Conservation (phyloP, 2,797 vertebrate species). For the Lepus oiostolus region DNA sequence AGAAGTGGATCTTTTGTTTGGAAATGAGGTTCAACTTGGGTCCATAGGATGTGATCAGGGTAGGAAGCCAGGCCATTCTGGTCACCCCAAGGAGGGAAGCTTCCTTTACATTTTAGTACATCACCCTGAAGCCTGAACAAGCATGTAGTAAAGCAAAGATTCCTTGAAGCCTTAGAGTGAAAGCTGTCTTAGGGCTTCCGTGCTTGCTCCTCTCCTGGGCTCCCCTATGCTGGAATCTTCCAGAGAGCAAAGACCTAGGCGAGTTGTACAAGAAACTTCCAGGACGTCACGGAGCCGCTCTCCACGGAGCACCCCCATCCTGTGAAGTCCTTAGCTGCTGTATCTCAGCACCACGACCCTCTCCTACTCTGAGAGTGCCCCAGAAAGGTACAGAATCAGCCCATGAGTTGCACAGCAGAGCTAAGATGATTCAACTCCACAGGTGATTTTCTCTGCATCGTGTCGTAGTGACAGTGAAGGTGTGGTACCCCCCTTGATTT, state of each 20-base stretch:
- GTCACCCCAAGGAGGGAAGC: neutral
- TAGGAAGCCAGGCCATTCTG: neutral
- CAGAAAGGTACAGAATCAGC: neutral
- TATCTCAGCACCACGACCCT: fast-evolving
- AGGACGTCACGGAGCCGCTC: too few species aligned
- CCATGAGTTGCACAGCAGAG: neutral
- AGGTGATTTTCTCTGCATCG: neutral
- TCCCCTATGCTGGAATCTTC: neutral
- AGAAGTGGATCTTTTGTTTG: constrained; percentile 62
- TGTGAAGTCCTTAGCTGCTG: neutral
- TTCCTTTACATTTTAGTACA: constrained; percentile 41
- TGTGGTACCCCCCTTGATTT: neutral
- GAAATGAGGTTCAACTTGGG: constrained; percentile 13
- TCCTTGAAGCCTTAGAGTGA: neutral
- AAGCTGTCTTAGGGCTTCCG: neutral
- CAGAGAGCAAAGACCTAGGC: neutral
- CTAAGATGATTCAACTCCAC: neutral
- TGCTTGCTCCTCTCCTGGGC: neutral
- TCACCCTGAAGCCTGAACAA: neutral
- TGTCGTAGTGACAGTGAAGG: too few species aligned
- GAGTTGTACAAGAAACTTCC: neutral
- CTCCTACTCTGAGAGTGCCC: neutral
- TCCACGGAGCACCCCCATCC: neutral
- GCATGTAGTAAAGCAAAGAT: neutral
- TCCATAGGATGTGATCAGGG: neutral